Percentiles rank a stretch among this genome's conserved stretches.
Conservation (phyloP, 2,888 invertebrate genomes). For the Psylliodes chrysocephalus region DNA sequence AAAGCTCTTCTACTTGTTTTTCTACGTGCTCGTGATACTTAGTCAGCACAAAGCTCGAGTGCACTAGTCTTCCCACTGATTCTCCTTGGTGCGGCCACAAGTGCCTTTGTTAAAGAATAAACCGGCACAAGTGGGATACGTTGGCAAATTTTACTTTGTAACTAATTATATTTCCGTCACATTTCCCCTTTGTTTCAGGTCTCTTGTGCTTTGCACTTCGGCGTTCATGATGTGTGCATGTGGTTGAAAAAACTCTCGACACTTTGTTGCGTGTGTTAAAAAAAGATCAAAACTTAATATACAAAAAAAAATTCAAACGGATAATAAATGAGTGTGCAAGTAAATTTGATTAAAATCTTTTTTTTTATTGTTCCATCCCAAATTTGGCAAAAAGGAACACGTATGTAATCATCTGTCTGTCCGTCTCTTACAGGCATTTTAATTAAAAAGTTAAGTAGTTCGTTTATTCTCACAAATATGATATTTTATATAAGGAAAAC, state of each 20-base stretch:
- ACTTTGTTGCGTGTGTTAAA: not conserved
- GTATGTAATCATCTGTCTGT: no score
- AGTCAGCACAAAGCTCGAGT: constrained; percentile 51
- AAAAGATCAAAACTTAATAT: not conserved
- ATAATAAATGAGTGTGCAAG: no score
- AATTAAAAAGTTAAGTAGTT: no score
- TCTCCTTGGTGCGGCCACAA: constrained; percentile 44
- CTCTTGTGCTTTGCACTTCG: constrained; percentile 21
- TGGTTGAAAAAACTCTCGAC: constrained; percentile 1
- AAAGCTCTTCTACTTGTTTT: not conserved
- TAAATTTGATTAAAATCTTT: no score
- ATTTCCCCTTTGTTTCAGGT: constrained; percentile 30
- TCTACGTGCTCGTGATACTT: constrained; percentile 40
- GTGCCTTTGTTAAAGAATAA: constrained; percentile 49
- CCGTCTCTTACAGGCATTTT: no score
- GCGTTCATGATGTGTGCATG: constrained; percentile 16
- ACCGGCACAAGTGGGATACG: constrained; percentile 43
- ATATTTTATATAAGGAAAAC: no score
- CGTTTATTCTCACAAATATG: no score
- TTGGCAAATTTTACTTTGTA: constrained; percentile 42
- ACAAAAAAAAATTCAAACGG: no score
- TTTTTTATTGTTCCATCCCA: no score
- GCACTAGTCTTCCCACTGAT: constrained; percentile 43
- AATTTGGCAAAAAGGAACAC: no score
- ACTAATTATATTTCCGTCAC: constrained; percentile 41